Evolutionary conservation across 2,797 vertebrate species (phyloP), one percentile per base, ranked within the genome.

Genomic region (Tokudaia tokunoshimensis): DNA sequence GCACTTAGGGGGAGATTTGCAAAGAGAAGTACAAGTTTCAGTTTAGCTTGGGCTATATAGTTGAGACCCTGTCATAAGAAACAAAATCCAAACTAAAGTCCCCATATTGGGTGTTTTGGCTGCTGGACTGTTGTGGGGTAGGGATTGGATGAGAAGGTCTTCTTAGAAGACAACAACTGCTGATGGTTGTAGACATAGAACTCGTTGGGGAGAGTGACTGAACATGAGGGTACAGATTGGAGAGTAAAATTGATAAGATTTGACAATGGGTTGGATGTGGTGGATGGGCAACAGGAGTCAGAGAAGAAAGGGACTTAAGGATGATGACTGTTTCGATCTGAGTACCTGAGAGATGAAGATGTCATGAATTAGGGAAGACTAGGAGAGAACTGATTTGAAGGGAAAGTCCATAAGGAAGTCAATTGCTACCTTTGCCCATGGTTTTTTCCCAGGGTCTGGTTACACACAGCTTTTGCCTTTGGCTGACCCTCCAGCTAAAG

Each of bases 271-370:
- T 59, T 95, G 67, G 59, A 92, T 85, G 47, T 70, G 44, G 55
- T 80, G 1, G n/a, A 0, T 50, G 15, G 2, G 15, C 0, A 80
- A 55, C 8, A 22, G 8, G 26, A 83, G 11, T 8, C 0, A 1
- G 26, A n/a, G 20, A 81, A 24, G 24, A 11, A 63, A 89, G 67
- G 74, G 50, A 61, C 11, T 95, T 63, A 70, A 44, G 70, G 22
- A 78, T 57, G 52, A 65, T 41, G 52, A 92, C 70, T n/a, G 10
- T 65, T 97, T 87, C 57, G 37, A n/a, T 65, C 89, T 94, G 63
- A 96, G 52, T 22, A 92, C 22, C 52, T 86, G 31, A 34, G 75
- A 92, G 63, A 83, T 41, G 61, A 26, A 15, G 14, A 63, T 50
- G 37, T 20, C 50, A 29, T 31, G 3, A 95, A 65, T 15, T 80